These are phyloP conservation scores for Caenorhabditis doughertyi DNA, from an alignment of 2,888 invertebrate genomes.

Conservation along the genomic window DNA sequence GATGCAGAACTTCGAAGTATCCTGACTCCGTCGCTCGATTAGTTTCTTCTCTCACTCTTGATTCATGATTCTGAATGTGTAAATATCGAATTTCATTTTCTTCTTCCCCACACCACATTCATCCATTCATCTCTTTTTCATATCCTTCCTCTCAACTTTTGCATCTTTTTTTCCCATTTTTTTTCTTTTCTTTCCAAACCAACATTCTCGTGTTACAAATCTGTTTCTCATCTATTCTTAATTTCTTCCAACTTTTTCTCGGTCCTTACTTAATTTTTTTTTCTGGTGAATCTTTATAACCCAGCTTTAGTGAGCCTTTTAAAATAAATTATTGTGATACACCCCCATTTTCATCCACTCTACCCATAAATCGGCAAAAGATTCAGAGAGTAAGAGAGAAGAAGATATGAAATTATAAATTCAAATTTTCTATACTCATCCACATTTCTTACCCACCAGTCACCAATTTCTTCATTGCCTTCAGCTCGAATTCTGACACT, in stretches of 20 bases:
- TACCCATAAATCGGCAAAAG: conserved; percentile 21
- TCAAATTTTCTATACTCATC: conserved; percentile 26
- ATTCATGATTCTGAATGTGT: conserved; percentile 31
- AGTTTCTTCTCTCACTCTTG: not conserved
- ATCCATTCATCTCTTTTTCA: conserved; percentile 14
- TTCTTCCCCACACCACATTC: conserved; percentile 10
- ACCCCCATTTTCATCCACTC: conserved; percentile 4
- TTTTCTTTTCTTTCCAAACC: conserved; percentile 4
- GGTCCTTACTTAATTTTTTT: not conserved
- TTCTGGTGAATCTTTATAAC: not conserved
- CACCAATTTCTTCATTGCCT: not conserved
- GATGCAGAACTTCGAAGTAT: conserved; percentile 40
- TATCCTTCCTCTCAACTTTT: conserved; percentile 22
- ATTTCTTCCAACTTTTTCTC: conserved; percentile 3
- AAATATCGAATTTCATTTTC: conserved; percentile 58
- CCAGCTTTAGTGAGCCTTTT: conserved; percentile 6
- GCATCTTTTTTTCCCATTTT: conserved; percentile 1
- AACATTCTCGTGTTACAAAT: conserved; percentile 54
- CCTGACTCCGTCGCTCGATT: conserved; percentile 22
- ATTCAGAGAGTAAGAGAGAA: not conserved
- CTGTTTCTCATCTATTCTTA: conserved; percentile 27
- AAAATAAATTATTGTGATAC: conserved; percentile 25
- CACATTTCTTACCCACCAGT: not conserved
- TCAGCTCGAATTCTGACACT: not conserved
- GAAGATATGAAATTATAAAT: conserved; percentile 34